Conservation (phyloP, 2,888 invertebrate species). For the Timandra comae region DNA sequence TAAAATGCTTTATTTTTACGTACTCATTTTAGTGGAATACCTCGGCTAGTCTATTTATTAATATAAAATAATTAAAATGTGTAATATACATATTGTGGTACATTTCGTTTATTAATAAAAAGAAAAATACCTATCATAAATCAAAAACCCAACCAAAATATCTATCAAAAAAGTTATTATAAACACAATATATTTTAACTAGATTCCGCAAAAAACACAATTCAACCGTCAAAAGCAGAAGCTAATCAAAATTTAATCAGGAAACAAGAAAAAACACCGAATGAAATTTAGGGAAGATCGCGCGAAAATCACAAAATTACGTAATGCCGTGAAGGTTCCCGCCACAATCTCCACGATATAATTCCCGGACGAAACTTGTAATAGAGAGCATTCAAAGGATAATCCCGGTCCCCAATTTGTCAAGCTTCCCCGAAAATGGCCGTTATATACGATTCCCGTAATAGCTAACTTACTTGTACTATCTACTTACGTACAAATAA, state of each 20-base stretch:
- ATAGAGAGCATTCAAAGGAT: conserved; percentile 40
- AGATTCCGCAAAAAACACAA: not conserved
- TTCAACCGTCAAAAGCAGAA: conserved; percentile 3
- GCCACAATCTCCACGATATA: conserved; percentile 22
- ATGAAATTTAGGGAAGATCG: conserved; percentile 16
- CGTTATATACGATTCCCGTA: conserved; percentile 23
- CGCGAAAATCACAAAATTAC: conserved; percentile 17
- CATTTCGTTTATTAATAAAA: too few relatives aligned
- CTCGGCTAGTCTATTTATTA: too few relatives aligned
- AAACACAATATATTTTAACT: too few relatives aligned
- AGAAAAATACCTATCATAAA: too few relatives aligned
- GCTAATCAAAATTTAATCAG: conserved; percentile 25
- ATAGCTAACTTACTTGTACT: conserved; percentile 14
- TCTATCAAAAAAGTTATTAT: too few relatives aligned
- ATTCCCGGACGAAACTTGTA: conserved; percentile 29
- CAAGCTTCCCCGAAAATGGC: conserved; percentile 35
- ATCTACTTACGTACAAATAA: conserved; percentile 4
- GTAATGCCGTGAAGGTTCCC: conserved; percentile 11
- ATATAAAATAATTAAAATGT: too few relatives aligned
- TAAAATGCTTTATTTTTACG: too few relatives aligned
- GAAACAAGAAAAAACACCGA: conserved; percentile 19
- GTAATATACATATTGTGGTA: too few relatives aligned
- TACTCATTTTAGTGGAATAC: too few relatives aligned
- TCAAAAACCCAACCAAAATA: not conserved
- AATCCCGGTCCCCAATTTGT: conserved; percentile 58